phyloP scores from a whole-genome alignment of 2,797 vertebrate species.

The Lindbergichthys nudifrons region DNA sequence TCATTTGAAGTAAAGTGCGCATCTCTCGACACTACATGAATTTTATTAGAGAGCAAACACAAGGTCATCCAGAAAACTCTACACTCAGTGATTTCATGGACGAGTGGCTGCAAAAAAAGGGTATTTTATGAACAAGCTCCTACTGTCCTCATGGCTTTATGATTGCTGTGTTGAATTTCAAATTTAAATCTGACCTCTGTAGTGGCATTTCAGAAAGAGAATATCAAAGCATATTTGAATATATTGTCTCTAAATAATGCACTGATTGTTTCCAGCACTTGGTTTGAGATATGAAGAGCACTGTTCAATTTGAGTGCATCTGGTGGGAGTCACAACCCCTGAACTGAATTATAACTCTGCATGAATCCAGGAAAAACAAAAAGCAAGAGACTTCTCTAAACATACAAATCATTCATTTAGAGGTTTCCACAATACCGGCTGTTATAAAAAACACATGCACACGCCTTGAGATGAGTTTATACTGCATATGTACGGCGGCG shows the following conservation, averaged over 20 bases:
- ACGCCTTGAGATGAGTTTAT: background rate
- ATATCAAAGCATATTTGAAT: conserved; percentile 52
- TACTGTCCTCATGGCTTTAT: conserved; percentile 28
- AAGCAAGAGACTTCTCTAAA: conserved; percentile 35
- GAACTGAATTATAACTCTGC: conserved; percentile 65
- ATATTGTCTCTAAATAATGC: conserved; percentile 57
- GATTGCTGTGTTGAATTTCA: conserved; percentile 42
- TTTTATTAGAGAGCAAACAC: conserved; percentile 48
- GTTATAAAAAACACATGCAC: background rate
- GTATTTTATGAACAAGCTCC: conserved; percentile 25
- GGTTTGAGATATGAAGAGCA: conserved; percentile 46
- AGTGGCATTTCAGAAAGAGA: conserved; percentile 48
- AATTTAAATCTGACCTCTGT: conserved; percentile 65
- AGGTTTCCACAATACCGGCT: background rate
- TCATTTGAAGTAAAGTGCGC: conserved; percentile 46
- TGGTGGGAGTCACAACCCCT: conserved; percentile 61
- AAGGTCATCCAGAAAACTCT: conserved; percentile 47
- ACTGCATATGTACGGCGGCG: too few species aligned
- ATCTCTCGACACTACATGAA: conserved; percentile 38
- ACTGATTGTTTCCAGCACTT: conserved; percentile 55
- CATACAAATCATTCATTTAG: conserved; percentile 4
- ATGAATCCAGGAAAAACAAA: conserved; percentile 47
- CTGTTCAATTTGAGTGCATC: conserved; percentile 67
- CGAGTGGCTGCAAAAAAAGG: conserved; percentile 30
- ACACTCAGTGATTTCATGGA: conserved; percentile 43